Evolutionary conservation across 2,113 vertebrate genomes (phyloP).

Genomic region (Antigone vipio): DNA sequence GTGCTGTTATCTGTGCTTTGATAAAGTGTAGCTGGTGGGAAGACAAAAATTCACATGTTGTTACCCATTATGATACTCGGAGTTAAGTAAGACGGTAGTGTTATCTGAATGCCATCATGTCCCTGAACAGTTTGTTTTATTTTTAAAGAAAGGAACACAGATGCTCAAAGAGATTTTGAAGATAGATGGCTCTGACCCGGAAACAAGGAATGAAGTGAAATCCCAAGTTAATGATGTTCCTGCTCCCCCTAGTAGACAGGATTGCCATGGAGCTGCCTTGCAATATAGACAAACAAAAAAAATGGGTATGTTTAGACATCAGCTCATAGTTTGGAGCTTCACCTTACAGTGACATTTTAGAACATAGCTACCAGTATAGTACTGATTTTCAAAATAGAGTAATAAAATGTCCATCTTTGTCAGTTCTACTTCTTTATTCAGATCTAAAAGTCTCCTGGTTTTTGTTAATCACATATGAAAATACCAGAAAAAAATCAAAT

Average conservation of each 20-base stretch:
- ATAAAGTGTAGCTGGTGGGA: background rate
- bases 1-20: background rate
- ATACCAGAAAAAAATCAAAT: background rate
- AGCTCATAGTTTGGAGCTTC: background rate
- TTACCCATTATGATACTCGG: background rate
- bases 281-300: constrained; percentile 84
- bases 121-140: background rate
- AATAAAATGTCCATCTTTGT: background rate
- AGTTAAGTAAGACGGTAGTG: background rate
- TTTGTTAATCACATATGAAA: background rate
- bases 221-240: constrained; percentile 40
- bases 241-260: constrained; percentile 53
- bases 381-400: background rate
- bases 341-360: background rate
- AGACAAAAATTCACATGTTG: background rate
- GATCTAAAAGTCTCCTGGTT: background rate
- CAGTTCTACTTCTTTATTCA: background rate
- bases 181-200: constrained; percentile 83
- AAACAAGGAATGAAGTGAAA: constrained; percentile 68
- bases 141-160: constrained; percentile 90
- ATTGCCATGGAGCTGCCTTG: constrained; percentile 67
- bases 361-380: background rate
- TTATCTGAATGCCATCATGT: background rate
- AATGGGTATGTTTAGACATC: constrained; percentile 77
- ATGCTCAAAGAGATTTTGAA: constrained; percentile 98